Percentiles rank a stretch among this genome's conserved stretches.
Evolutionary conservation across 2,113 vertebrate species (phyloP).

Genomic region (Callipepla californica): DNA sequence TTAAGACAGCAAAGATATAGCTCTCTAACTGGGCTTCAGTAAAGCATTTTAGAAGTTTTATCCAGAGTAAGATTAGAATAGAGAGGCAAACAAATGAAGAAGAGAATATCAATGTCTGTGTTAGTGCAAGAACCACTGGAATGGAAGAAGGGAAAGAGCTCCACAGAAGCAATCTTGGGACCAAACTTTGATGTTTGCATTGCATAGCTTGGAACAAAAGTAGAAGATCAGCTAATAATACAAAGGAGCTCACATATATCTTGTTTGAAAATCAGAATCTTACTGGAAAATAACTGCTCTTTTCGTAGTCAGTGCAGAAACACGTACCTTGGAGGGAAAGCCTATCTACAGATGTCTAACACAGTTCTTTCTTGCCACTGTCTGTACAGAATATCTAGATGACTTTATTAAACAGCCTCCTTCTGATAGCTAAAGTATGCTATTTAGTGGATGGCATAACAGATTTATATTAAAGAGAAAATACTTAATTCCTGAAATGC

Average conservation of each 20-base stretch:
- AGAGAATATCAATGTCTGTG: not conserved
- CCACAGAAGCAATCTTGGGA: not conserved
- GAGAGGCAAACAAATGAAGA: not conserved
- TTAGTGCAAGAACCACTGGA: not conserved
- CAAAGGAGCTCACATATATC: not conserved
- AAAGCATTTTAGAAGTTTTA: not conserved
- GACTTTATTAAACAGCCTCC: conserved; percentile 13
- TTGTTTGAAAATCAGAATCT: not conserved
- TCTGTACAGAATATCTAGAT: conserved; percentile 11
- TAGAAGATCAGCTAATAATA: not conserved
- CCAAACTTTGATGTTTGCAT: not conserved
- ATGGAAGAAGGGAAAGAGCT: not conserved
- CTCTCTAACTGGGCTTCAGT: not conserved
- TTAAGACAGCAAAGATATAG: not conserved
- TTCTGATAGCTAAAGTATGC: not conserved
- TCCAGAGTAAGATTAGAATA: not conserved
- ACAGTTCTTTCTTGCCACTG: conserved; percentile 4
- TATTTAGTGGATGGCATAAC: not conserved
- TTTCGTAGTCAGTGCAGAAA: not conserved
- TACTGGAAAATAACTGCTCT: not conserved
- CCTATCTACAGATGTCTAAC: conserved; percentile 24
- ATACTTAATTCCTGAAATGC: not conserved
- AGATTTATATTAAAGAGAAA: not conserved
- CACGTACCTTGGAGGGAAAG: not conserved
- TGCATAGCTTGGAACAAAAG: not conserved